Evolutionary conservation across 2,888 invertebrate species (phyloP), one percentile per base, ranked within the genome.

Genomic region (Salticus scenicus): DNA sequence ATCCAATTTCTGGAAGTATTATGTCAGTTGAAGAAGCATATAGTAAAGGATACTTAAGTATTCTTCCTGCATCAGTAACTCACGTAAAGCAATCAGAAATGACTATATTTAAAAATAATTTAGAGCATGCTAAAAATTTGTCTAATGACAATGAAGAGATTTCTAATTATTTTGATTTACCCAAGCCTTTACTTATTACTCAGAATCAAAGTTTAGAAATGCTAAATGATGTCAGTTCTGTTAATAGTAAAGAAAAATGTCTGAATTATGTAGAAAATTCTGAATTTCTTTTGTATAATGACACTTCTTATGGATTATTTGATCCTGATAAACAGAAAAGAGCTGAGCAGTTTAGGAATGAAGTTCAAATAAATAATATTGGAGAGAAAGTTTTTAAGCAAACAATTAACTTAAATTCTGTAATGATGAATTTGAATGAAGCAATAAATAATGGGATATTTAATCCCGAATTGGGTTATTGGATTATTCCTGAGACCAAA

Each of bases 401-500:
- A 14, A 20, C 5, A 27, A 33, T 24, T 33, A 8, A 17, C 1
- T 8, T 33, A 20, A 20, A n/a, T 33, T n/a, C n/a, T 37, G 5
- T n/a, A 33, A 17, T 0, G 12, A 17, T 37, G 7, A 20, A n/a
- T 20, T 33, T 98, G 1, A 93, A 93, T 76, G 95, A 97, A 89
- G 97, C 97, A 1, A 96, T 98, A 88, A 93, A 95, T 57, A 94
- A 95, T 90, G 94, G 94, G 77, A 91, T 96, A 1, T 96, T 98
- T 89, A 95, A 98, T 91, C 95, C 97, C 0, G 92, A 93, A 0
- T 94, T 94, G 0, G 98, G 98, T 1, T 92, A 96, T 42, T 96
- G 98, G 89, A 94, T 94, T 20, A 95, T 98, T 88, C 96, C 96
- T 0, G 95, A 95, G 17, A 96, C 97, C 7, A 97, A 97, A 90